Base-by-base conservation (phyloP, 2,113 vertebrate genomes). In the Alethe castanea region DNA sequence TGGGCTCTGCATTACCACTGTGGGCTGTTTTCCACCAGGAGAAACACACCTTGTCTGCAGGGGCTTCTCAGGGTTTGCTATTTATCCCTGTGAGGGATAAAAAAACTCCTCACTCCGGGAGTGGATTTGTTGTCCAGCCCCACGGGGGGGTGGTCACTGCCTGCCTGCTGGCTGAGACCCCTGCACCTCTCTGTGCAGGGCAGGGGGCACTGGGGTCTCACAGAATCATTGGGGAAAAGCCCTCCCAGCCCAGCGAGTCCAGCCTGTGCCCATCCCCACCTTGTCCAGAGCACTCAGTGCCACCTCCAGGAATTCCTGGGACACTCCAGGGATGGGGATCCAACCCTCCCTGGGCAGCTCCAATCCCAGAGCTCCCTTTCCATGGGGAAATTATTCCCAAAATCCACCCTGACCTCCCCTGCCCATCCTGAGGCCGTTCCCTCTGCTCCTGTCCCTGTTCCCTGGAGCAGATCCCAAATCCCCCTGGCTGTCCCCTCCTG, bases 161-260 rank as follows among this genome's bases (percentile, higher is more conserved):
- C 40, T n/a, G 19, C n/a, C 19, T 52, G 74, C 52, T 33, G 13
- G 24, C 9, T 40, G 33, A 9, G 74, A 14, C 1, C 15, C 38
- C 38, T 38, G 38, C 1, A 0, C 25, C 6, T 16, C 13, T 19
- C 19, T 4, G 1, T 1, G 8, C 52, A 6, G 24, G 53, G 36
- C 87, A 31, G 0, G 0, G 47, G 31, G 16, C 31, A 2, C 47
- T 2, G 56, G 8, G 2, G 3, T 44, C 54, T 38, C 33, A 6
- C 26, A 25, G 24, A 66, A n/a, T 42, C 52, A 2, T 16, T 13
- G 44, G 38, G 15, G 45, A 28, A 73, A 44, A 52, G 3, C 1
- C 33, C 52, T 44, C 67, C 86, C 15, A 16, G 44, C 7, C 5
- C 76, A 52, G 0, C 0, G 0, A 52, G 15, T 5, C 8, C 44